These are phyloP conservation scores for Lichenostomus cassidix DNA, from an alignment of 2,113 vertebrate species.

Conservation along the genomic window DNA sequence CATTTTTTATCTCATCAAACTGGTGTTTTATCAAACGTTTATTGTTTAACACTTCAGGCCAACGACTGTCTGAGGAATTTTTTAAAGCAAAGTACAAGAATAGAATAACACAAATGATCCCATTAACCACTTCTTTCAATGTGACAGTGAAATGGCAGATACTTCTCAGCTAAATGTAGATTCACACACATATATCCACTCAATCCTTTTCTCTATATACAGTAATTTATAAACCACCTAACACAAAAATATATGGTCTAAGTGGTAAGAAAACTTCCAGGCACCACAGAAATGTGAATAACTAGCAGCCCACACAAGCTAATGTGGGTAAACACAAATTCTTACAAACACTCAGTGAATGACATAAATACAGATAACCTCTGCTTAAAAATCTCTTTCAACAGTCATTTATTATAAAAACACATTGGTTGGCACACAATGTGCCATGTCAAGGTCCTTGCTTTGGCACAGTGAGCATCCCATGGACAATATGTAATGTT, in stretches of 20 bases:
- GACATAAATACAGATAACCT: background rate
- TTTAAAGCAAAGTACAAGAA: background rate
- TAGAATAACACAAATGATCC: background rate
- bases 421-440: background rate
- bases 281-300: background rate
- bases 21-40: background rate
- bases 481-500: background rate
- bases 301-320: background rate
- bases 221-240: background rate
- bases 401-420: background rate
- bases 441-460: background rate
- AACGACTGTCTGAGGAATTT: background rate
- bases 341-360: background rate
- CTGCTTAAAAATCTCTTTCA: background rate
- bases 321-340: background rate
- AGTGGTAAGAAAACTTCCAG: background rate
- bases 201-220: background rate
- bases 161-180: background rate
- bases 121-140: background rate
- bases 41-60: background rate
- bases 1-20: background rate
- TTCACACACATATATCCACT: fast-evolving
- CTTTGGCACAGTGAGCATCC: background rate
- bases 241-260: background rate
- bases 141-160: background rate